Evolutionary conservation across 2,113 vertebrate genomes (phyloP), one percentile per base, ranked within the genome.

Genomic region (Austrofundulus limnaeus): DNA sequence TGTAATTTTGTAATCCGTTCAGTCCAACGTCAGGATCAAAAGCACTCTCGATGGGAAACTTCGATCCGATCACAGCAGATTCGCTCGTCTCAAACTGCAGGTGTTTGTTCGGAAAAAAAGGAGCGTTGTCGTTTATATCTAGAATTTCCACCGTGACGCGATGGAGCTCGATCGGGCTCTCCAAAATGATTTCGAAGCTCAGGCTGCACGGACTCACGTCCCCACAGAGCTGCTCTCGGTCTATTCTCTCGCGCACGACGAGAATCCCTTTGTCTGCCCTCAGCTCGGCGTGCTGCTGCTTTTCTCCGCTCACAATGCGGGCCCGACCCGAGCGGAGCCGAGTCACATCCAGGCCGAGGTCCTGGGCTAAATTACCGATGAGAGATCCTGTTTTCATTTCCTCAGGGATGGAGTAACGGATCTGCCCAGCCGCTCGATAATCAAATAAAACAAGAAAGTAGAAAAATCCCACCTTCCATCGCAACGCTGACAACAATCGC

Each of bases 1-100:
- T 57, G 60, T 96, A 94, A 11, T 46, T n/a, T 21, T 21, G 20
- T 65, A 92, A 47, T 3, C 82, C 83, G 24, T 93, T 91, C 0
- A 48, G n/a, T 1, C 90, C 88, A 1, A 91, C 83, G 55, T 93
- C 90, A 0, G 72, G 39, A 60, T 93, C 92, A 0, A 56, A 57
- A 5, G 90, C 92, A 5, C 84, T 74, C 0, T 25, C 46, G 0
- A 89, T 2, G 1, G 41, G 1, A 19, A 87, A 87, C 2, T 53
- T 63, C 4, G 34, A 3, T 2, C 64, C 89, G 1, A 23, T 9
- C 3, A 69, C 5, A 3, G 73, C 77, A 0, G 56, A 77, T 46
- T 83, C 81, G 2, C 78, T 75, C 3, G 82, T 82, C 28, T 83
- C 77, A 19, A 81, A 71, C 17, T 43, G 25, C 1, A 78, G 49